Conservation (phyloP, 2,888 invertebrate genomes). For the Crocallis elinguaria region DNA sequence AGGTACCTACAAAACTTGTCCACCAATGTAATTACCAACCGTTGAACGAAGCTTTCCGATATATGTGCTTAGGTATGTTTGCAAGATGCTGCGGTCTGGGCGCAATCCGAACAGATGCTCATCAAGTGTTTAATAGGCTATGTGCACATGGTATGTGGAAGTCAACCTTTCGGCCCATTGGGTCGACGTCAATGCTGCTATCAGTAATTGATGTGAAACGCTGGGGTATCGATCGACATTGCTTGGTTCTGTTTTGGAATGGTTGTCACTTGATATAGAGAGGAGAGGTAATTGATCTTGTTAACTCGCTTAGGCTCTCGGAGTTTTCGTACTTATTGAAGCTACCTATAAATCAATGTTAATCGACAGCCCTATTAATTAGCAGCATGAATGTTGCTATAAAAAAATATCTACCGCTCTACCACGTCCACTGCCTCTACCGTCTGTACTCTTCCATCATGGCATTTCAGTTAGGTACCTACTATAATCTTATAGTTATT, state of each 20-base stretch:
- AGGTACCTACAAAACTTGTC: too few relatives aligned
- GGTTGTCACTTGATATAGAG: constrained; percentile 19
- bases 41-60: too few relatives aligned
- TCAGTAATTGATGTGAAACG: constrained; percentile 36
- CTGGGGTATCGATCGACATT: constrained; percentile 13
- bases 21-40: too few relatives aligned
- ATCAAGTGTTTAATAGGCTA: constrained; percentile 41
- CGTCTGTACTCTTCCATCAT: too few relatives aligned
- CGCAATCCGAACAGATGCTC: constrained; percentile 54
- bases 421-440: too few relatives aligned
- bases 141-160: constrained; percentile 47
- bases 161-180: constrained; percentile 63
- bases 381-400: too few relatives aligned
- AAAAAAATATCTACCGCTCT: too few relatives aligned
- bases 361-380: too few relatives aligned
- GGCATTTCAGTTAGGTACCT: too few relatives aligned
- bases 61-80: neutral
- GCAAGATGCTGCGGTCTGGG: constrained; percentile 50
- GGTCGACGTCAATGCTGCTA: constrained; percentile 48
- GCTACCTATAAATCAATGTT: neutral
- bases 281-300: constrained; percentile 15
- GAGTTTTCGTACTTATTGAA: neutral
- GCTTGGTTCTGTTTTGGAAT: constrained; percentile 22
- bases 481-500: too few relatives aligned
- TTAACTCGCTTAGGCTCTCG: constrained; percentile 4